Conservation (phyloP, 2,888 invertebrate species). For the Strigamia transsilvanica region DNA sequence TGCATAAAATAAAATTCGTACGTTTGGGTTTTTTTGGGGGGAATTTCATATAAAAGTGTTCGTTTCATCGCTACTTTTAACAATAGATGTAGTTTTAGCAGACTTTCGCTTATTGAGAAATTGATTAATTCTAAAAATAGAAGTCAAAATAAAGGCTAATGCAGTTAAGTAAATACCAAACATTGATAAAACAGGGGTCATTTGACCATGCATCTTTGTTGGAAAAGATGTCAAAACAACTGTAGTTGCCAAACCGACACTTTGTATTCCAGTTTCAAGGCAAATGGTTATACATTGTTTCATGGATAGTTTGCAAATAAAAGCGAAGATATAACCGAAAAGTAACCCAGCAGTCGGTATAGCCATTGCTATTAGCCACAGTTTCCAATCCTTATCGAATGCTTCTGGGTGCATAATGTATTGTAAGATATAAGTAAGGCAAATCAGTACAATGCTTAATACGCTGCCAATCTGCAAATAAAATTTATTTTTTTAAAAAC, state of each 20-base stretch:
- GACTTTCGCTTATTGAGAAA: too few species aligned
- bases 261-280: slow-evolving; percentile 38
- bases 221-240: slow-evolving; percentile 26
- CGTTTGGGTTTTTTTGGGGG: too few species aligned
- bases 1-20: too few species aligned
- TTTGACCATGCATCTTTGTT: not conserved
- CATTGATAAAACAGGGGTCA: slow-evolving; percentile 2
- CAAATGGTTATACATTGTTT: slow-evolving; percentile 11
- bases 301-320: not conserved
- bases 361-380: not conserved
- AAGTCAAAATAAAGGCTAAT: not conserved
- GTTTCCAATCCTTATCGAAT: not conserved
- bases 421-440: not conserved
- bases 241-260: not conserved
- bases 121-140: not conserved
- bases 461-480: slow-evolving; percentile 3
- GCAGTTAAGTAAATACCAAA: not conserved
- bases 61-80: too few species aligned
- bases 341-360: not conserved
- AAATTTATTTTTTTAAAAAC: not conserved
- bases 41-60: too few species aligned
- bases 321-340: not conserved
- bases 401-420: slow-evolving; percentile 16
- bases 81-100: too few species aligned
- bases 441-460: not conserved